Evolutionary conservation across 2,797 vertebrate species (phyloP).

Genomic region (Tangara arthus): DNA sequence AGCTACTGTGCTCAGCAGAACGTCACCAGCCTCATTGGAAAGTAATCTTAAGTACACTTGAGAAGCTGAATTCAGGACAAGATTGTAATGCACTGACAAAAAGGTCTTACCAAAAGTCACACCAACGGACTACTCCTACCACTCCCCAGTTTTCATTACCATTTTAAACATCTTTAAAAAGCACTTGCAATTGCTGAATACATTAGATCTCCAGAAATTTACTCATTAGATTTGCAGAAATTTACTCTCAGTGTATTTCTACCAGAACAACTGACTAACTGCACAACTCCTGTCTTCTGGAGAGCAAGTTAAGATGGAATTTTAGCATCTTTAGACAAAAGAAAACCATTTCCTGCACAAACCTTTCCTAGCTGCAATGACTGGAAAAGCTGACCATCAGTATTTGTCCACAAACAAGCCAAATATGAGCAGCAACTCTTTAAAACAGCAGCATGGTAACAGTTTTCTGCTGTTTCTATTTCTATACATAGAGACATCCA

Average conservation of each 20-base stretch:
- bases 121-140: not conserved
- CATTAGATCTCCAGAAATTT: not conserved
- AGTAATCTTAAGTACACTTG: not conserved
- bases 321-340: not conserved
- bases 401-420: not conserved
- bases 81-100: not conserved
- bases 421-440: not conserved
- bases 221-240: not conserved
- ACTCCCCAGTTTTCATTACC: not conserved
- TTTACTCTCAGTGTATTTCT: not conserved
- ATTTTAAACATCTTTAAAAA: not conserved
- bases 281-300: not conserved
- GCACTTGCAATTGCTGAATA: not conserved
- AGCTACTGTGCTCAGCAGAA: not conserved
- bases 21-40: not conserved
- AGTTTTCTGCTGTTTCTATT: not conserved
- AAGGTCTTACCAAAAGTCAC: not conserved
- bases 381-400: not conserved
- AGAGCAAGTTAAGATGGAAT: not conserved
- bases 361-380: not conserved
- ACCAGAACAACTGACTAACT: not conserved
- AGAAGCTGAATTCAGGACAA: not conserved
- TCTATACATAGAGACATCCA: not conserved
- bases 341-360: not conserved
- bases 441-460: not conserved